These are phyloP conservation scores for Lypha dubia DNA, from an alignment of 2,888 invertebrate genomes.

Conservation along the genomic window DNA sequence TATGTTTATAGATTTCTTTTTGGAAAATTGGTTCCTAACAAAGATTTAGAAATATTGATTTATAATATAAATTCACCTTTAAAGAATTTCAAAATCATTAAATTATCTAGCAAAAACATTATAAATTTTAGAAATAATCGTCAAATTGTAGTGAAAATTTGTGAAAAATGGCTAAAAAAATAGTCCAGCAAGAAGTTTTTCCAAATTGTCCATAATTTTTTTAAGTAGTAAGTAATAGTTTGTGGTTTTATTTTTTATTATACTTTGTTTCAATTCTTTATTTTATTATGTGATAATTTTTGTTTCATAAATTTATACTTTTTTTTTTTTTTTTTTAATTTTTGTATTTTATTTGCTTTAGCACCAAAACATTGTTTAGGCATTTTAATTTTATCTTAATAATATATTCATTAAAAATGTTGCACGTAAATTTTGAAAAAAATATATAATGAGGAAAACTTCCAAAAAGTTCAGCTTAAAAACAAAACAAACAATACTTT, in stretches of 20 bases:
- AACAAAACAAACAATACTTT: conserved; percentile 66
- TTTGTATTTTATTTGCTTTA: conserved; percentile 12
- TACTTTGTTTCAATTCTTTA: neutral
- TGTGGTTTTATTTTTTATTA: too few relatives aligned
- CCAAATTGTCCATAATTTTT: too few relatives aligned
- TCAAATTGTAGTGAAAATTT: too few relatives aligned
- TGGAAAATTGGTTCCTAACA: neutral
- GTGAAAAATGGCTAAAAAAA: too few relatives aligned
- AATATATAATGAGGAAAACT: conserved; percentile 1
- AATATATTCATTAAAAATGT: conserved; percentile 45
- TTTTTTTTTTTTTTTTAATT: neutral
- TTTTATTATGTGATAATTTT: neutral
- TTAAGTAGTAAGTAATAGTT: too few relatives aligned
- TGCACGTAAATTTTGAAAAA: conserved; percentile 51
- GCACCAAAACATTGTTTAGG: conserved; percentile 70
- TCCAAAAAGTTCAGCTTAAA: conserved; percentile 29
- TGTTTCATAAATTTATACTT: conserved; percentile 5
- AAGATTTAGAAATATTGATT: too few relatives aligned
- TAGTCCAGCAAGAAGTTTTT: too few relatives aligned
- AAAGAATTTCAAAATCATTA: neutral
- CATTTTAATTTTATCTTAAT: too few relatives aligned
- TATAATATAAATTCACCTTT: neutral
- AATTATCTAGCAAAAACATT: too few relatives aligned
- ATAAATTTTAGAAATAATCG: too few relatives aligned
- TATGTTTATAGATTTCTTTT: too few relatives aligned